Evolutionary conservation across 2,888 invertebrate species (phyloP).

Genomic region (Plagodis dolabraria): DNA sequence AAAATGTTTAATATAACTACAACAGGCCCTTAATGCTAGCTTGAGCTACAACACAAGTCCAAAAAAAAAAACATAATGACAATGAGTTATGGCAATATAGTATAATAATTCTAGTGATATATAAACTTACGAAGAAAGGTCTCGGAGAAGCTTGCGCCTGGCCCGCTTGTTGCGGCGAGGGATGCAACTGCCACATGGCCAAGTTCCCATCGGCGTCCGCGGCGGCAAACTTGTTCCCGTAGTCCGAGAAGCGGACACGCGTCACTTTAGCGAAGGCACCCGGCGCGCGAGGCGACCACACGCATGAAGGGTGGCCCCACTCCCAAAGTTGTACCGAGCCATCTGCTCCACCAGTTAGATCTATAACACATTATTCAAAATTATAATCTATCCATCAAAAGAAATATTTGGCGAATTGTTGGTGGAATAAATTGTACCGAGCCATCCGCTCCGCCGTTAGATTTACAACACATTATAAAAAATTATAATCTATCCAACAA

Average conservation of each 20-base stretch:
- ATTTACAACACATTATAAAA: slow-evolving; percentile 80
- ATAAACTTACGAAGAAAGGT: slow-evolving; percentile 92
- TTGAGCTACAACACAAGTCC: no score
- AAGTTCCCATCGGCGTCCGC: slow-evolving; percentile 98
- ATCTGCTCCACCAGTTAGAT: slow-evolving; percentile 97
- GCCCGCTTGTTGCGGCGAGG: slow-evolving; percentile 84
- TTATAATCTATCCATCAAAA: slow-evolving; percentile 1
- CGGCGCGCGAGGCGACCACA: slow-evolving; percentile 95
- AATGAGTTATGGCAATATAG: no score
- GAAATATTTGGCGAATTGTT: no score
- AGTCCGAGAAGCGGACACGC: slow-evolving; percentile 97
- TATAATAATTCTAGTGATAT: no score
- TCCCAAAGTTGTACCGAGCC: slow-evolving; percentile 99
- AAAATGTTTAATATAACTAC: no score
- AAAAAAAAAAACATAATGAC: no score
- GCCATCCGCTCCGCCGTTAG: slow-evolving; percentile 98
- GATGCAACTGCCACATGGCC: slow-evolving; percentile 96
- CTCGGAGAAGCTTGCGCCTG: slow-evolving; percentile 85
- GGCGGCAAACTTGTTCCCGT: slow-evolving; percentile 99
- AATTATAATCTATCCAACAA: slow-evolving; percentile 1
- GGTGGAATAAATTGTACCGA: slow-evolving; percentile 96
- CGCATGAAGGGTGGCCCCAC: slow-evolving; percentile 97
- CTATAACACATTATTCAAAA: slow-evolving; percentile 64
- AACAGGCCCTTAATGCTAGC: no score
- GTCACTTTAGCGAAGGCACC: slow-evolving; percentile 98